Evolutionary conservation across 2,888 invertebrate genomes (phyloP).

Genomic region (Heliconius hortense): DNA sequence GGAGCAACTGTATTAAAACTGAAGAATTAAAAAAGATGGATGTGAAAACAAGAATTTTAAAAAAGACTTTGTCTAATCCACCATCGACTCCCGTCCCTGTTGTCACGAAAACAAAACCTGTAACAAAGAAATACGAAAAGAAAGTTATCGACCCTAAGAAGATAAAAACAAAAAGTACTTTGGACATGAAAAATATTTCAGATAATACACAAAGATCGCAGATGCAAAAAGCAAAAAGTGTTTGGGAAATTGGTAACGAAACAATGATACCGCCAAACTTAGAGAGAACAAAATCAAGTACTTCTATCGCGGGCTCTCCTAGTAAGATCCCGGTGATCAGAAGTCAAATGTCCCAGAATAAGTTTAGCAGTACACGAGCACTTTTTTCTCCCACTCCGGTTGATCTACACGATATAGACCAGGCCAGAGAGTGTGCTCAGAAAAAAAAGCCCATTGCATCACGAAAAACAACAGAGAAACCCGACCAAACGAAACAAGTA

Average conservation of each 20-base stretch:
- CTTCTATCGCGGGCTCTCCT: slow-evolving; percentile 81
- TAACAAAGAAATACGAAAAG: slow-evolving; percentile 71
- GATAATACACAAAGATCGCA: slow-evolving; percentile 69
- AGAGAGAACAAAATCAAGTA: slow-evolving; percentile 76
- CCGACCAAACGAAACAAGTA: slow-evolving; percentile 68
- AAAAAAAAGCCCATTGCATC: slow-evolving; percentile 68
- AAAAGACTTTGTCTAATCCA: slow-evolving; percentile 79
- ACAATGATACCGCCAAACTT: slow-evolving; percentile 63
- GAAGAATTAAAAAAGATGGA: slow-evolving; percentile 78
- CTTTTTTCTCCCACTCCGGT: slow-evolving; percentile 82
- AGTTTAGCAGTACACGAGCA: slow-evolving; percentile 78
- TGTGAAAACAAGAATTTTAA: slow-evolving; percentile 79
- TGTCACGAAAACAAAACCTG: slow-evolving; percentile 70
- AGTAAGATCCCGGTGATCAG: slow-evolving; percentile 84
- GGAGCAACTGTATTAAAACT: slow-evolving; percentile 67
- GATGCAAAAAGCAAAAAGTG: slow-evolving; percentile 79
- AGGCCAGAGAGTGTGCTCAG: slow-evolving; percentile 81
- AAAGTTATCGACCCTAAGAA: slow-evolving; percentile 71
- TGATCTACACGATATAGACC: slow-evolving; percentile 80
- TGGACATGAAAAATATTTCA: slow-evolving; percentile 62
- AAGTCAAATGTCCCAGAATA: slow-evolving; percentile 76
- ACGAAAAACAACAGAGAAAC: slow-evolving; percentile 66
- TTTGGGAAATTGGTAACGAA: slow-evolving; percentile 80
- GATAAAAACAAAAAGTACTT: slow-evolving; percentile 67
- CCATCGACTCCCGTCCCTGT: slow-evolving; percentile 78